Percentiles rank a stretch among this genome's conserved stretches.
These are phyloP conservation scores for Paratrypauchen microcephalus DNA, from an alignment of 2,797 vertebrate genomes.

Conservation along the genomic window DNA sequence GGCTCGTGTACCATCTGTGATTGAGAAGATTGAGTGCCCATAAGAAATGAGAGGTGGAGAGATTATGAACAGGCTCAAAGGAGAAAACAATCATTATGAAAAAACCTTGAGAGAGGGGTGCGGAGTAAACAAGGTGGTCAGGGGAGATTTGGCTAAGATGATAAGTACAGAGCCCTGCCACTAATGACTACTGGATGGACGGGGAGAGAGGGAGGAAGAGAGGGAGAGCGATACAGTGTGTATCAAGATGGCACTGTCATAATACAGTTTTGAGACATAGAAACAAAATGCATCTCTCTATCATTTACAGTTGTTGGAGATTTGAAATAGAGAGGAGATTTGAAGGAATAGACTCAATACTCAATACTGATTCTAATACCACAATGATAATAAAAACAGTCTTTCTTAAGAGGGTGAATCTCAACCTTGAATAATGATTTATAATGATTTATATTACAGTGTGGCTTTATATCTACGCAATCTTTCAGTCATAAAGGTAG, in stretches of 20 bases:
- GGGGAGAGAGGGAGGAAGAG: neutral
- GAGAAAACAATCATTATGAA: conserved; percentile 57
- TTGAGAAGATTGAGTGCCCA: conserved; percentile 43
- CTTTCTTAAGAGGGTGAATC: too few relatives aligned
- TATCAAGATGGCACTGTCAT: neutral
- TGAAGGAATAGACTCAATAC: neutral
- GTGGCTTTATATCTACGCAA: too few relatives aligned
- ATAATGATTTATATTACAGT: too few relatives aligned
- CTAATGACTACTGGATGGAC: conserved; percentile 15
- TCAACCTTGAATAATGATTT: too few relatives aligned
- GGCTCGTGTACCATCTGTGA: conserved; percentile 57
- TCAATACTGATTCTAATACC: neutral
- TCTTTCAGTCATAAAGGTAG: too few relatives aligned
- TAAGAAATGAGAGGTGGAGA: conserved; percentile 50
- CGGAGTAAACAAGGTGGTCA: conserved; percentile 58
- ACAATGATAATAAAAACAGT: too few relatives aligned
- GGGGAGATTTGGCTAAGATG: conserved; percentile 39
- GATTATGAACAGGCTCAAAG: conserved; percentile 46
- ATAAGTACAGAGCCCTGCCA: conserved; percentile 30
- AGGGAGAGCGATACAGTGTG: neutral
- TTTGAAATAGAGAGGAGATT: too few relatives aligned
- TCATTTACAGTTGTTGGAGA: neutral
- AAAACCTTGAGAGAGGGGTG: conserved; percentile 34
- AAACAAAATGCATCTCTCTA: neutral
- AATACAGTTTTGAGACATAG: neutral